These are phyloP conservation scores for Ciona savignyi DNA, from an alignment of 23 tunicate genomes.

Conservation along the genomic window DNA sequence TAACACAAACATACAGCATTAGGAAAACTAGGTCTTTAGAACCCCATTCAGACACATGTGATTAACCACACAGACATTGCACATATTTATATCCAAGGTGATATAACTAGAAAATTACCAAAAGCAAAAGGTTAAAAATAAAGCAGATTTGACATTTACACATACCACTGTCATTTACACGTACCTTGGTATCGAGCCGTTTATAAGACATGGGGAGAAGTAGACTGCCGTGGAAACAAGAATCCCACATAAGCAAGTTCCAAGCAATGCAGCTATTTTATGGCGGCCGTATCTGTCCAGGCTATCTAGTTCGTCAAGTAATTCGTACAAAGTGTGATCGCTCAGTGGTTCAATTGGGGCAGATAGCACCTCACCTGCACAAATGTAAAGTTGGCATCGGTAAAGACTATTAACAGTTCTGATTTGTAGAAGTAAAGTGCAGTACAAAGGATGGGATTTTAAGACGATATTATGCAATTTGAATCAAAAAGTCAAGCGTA, in stretches of 20 bases:
- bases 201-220: conserved; percentile 58
- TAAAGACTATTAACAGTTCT: no score
- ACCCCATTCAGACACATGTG: not conserved
- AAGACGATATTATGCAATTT: no score
- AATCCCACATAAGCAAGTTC: conserved; percentile 27
- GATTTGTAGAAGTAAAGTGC: no score
- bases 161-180: not conserved
- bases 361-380: conserved; percentile 75
- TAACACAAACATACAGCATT: not conserved
- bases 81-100: not conserved
- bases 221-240: conserved; percentile 38
- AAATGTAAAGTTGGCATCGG: no score
- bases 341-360: conserved; percentile 58
- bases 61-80: no score
- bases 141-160: not conserved
- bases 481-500: no score
- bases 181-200: conserved; percentile 52
- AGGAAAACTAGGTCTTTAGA: not conserved
- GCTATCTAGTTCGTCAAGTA: conserved; percentile 81
- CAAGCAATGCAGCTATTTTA: conserved; percentile 31
- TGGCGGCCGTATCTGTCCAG: conserved; percentile 63
- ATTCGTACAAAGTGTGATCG: conserved; percentile 66
- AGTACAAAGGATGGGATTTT: no score
- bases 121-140: no score
- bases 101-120: not conserved